These are phyloP conservation scores for Macrosiphum euphorbiae DNA, from an alignment of 2,888 invertebrate genomes.

Conservation along the genomic window DNA sequence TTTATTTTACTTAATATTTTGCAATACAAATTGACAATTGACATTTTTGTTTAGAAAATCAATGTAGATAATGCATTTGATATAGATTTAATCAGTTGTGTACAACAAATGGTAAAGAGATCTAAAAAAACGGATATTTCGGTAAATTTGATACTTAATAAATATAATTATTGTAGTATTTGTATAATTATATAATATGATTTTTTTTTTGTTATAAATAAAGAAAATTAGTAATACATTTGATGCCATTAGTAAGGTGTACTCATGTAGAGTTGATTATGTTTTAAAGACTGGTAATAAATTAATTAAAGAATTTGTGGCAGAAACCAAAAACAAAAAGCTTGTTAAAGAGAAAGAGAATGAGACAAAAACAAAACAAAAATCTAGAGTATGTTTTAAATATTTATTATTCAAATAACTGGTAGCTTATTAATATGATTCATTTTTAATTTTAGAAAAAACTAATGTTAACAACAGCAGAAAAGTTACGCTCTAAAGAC, in stretches of 20 bases:
- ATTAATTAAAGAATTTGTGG: background rate
- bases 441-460: conserved; percentile 12
- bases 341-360: background rate
- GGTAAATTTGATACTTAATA: conserved; percentile 8
- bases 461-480: conserved; percentile 34
- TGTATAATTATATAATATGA: background rate
- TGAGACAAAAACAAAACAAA: background rate
- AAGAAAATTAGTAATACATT: background rate
- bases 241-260: conserved; percentile 15
- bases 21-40: background rate
- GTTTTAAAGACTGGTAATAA: background rate
- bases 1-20: background rate
- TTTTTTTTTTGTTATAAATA: background rate
- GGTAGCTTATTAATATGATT: background rate
- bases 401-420: background rate
- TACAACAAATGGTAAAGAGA: conserved; percentile 24
- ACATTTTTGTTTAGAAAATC: conserved; percentile 30
- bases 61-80: conserved; percentile 13
- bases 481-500: conserved; percentile 12
- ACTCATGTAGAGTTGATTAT: conserved; percentile 21
- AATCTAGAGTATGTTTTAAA: conserved; percentile 1
- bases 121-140: background rate
- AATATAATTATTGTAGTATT: background rate
- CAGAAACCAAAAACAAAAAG: background rate
- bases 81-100: conserved; percentile 22